These are phyloP conservation scores for Notolabrus celidotus DNA, from an alignment of 2,797 vertebrate genomes.

Conservation along the genomic window DNA sequence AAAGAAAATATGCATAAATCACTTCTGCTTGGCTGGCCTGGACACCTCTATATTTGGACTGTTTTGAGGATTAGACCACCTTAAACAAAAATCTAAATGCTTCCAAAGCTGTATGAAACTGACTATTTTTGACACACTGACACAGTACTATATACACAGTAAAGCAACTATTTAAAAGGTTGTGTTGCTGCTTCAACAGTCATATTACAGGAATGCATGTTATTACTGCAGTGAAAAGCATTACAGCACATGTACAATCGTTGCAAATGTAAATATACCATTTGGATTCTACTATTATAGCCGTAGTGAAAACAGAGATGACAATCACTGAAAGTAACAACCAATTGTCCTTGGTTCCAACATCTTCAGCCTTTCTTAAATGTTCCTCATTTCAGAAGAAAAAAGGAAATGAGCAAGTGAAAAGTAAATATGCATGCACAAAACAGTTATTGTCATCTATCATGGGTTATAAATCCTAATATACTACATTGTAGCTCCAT, in stretches of 20 bases:
- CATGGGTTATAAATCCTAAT: slow-evolving; percentile 59
- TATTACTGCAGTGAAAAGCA: neutral
- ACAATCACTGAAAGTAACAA: slow-evolving; percentile 90
- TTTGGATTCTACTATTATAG: neutral
- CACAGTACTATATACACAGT: neutral
- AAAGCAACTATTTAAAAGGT: neutral
- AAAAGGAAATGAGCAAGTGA: slow-evolving; percentile 89
- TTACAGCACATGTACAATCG: neutral
- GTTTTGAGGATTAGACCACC: slow-evolving; percentile 4
- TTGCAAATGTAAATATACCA: slow-evolving; percentile 1
- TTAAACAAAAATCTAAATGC: slow-evolving; percentile 21
- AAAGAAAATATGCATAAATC: slow-evolving; percentile 73
- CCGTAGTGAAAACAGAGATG: slow-evolving; percentile 1
- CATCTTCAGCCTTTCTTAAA: slow-evolving; percentile 89
- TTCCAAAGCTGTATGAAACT: slow-evolving; percentile 2
- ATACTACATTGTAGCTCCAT: neutral
- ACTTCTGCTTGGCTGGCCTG: slow-evolving; percentile 68
- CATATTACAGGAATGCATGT: neutral
- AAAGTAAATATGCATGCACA: slow-evolving; percentile 90
- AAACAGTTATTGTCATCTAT: slow-evolving; percentile 89
- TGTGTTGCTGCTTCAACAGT: neutral
- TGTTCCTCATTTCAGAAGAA: slow-evolving; percentile 91
- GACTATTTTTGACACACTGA: slow-evolving; percentile 1
- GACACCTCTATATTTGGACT: slow-evolving; percentile 57
- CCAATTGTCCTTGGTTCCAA: slow-evolving; percentile 90